Evolutionary conservation across 2,888 invertebrate genomes (phyloP).

Genomic region (Tanytarsus gracilentus): DNA sequence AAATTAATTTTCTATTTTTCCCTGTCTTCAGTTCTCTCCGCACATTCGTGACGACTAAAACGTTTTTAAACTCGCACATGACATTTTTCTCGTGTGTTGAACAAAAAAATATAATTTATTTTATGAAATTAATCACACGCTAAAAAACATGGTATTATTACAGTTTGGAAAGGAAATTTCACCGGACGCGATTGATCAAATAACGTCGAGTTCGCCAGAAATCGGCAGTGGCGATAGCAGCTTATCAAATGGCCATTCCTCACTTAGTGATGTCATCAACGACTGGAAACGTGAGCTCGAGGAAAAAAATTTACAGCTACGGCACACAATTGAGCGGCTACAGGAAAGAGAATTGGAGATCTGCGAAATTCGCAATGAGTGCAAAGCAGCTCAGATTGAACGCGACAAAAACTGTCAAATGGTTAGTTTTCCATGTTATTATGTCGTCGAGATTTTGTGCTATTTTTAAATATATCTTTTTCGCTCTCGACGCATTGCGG

Average conservation of each 20-base stretch:
- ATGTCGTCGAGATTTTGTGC: no score
- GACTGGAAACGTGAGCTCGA: slow-evolving; percentile 18
- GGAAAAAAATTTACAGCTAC: not conserved
- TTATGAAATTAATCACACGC: not conserved
- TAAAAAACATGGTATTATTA: slow-evolving; percentile 4
- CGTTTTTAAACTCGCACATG: no score
- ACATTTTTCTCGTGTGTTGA: no score
- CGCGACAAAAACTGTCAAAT: slow-evolving; percentile 22
- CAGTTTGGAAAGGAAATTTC: slow-evolving; percentile 13
- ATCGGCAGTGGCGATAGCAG: not conserved
- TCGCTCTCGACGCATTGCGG: no score
- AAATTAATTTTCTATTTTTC: no score
- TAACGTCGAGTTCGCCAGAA: slow-evolving; percentile 11
- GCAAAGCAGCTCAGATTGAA: not conserved
- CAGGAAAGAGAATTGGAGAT: slow-evolving; percentile 4
- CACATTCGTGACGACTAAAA: no score
- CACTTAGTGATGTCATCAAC: slow-evolving; percentile 12
- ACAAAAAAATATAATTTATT: no score
- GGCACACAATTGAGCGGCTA: not conserved
- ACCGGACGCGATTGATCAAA: not conserved
- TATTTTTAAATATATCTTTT: no score
- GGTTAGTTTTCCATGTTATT: not conserved
- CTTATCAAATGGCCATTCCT: not conserved
- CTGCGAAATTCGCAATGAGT: not conserved
- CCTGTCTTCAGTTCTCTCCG: no score